These are phyloP conservation scores for Psephotus haematonotus DNA, from an alignment of 2,113 vertebrate species.

Conservation along the genomic window DNA sequence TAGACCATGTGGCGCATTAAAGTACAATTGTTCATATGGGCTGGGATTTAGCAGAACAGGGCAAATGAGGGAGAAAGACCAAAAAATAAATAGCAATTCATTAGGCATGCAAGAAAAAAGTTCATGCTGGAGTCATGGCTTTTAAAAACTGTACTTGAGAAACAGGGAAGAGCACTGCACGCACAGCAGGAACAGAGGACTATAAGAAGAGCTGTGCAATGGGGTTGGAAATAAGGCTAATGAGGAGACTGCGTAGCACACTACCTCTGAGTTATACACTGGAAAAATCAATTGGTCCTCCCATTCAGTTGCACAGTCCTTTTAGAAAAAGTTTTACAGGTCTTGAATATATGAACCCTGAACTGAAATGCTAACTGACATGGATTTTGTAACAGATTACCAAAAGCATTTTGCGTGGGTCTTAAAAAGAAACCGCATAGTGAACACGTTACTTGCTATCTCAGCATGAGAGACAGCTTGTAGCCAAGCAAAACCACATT, in stretches of 20 bases:
- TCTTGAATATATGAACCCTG: fast-evolving
- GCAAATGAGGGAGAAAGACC: neutral
- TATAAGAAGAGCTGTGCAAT: neutral
- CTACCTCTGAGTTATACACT: fast-evolving
- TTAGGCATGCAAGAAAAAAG: neutral
- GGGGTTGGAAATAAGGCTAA: neutral
- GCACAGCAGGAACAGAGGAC: neutral
- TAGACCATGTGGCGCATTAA: fast-evolving
- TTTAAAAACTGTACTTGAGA: neutral
- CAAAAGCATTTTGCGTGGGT: neutral
- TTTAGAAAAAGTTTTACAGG: neutral
- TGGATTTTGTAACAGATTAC: neutral
- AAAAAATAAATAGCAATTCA: neutral
- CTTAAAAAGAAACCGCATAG: neutral
- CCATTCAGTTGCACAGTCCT: neutral
- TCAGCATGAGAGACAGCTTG: neutral
- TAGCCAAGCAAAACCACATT: conserved; percentile 40
- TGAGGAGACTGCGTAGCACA: fast-evolving
- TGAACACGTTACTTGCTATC: neutral
- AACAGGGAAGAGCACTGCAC: fast-evolving
- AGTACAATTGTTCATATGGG: neutral
- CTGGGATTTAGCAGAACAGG: neutral
- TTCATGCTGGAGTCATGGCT: neutral
- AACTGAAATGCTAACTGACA: neutral
- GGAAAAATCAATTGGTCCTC: neutral